A percentile compares a stretch with the other conserved stretches of the same genome.
Conservation (phyloP, 2,113 vertebrate genomes). For the Oenanthe oenanthe region DNA sequence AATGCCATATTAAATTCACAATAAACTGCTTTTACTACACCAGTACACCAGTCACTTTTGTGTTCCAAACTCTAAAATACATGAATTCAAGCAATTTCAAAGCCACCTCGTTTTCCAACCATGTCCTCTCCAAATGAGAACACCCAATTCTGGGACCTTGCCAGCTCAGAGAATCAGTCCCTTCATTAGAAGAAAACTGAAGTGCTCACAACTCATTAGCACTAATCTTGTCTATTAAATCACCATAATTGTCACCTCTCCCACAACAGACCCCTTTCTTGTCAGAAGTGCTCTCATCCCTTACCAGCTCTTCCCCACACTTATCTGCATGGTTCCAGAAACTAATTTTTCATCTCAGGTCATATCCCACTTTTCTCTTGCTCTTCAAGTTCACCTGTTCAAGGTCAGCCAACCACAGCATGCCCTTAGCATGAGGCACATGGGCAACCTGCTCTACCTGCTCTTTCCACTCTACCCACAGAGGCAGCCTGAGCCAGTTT, state of each 20-base stretch:
- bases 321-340: neutral
- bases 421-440: neutral
- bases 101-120: neutral
- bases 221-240: neutral
- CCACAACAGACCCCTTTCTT: neutral
- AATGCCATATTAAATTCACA: neutral
- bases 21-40: neutral
- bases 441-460: rapidly evolving
- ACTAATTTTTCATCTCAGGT: neutral
- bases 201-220: neutral
- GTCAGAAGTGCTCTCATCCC: neutral
- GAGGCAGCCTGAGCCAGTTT: neutral
- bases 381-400: neutral
- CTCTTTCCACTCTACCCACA: neutral
- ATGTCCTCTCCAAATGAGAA: neutral
- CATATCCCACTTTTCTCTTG: neutral
- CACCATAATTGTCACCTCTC: neutral
- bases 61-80: neutral
- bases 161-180: neutral
- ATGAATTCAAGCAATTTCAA: neutral
- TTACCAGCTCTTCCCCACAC: neutral
- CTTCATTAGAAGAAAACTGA: neutral
- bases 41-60: neutral
- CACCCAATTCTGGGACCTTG: neutral
- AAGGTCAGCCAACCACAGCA: neutral